Evolutionary conservation across 2,113 vertebrate genomes (phyloP).

Genomic region (Plestiodon gilberti): DNA sequence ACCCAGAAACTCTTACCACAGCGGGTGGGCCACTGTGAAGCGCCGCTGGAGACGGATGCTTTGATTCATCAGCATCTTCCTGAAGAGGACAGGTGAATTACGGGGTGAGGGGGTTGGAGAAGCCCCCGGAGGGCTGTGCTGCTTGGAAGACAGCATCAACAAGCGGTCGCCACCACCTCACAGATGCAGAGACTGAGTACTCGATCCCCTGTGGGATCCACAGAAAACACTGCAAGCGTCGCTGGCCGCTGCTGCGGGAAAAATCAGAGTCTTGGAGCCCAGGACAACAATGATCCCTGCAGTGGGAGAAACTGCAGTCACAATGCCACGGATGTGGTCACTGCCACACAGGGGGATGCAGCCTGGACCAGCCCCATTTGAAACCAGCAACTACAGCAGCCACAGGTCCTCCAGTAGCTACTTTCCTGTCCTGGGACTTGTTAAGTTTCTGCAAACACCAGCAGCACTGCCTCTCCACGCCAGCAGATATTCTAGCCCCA

Average conservation of each 20-base stretch:
- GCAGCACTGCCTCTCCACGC: rapidly evolving
- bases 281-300: background rate
- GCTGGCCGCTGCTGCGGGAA: background rate
- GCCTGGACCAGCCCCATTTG: background rate
- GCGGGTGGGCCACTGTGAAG: constrained; percentile 92
- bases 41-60: constrained; percentile 88
- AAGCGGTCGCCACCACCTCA: constrained; percentile 20
- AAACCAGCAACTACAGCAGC: background rate
- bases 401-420: background rate
- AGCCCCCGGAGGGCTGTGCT: constrained; percentile 54
- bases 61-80: constrained; percentile 86
- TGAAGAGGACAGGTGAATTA: constrained; percentile 84
- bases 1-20: constrained; percentile 79
- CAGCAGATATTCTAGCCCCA: background rate
- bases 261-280: background rate
- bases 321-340: background rate
- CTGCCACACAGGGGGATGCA: background rate
- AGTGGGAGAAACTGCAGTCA: background rate
- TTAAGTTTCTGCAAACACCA: rapidly evolving
- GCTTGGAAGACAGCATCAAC: constrained; percentile 57
- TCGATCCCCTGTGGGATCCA: background rate
- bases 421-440: background rate
- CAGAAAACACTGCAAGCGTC: background rate
- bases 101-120: constrained; percentile 78
- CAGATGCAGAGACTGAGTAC: background rate